These are phyloP conservation scores for Acheta domesticus DNA, from an alignment of 2,888 invertebrate species.

Conservation along the genomic window DNA sequence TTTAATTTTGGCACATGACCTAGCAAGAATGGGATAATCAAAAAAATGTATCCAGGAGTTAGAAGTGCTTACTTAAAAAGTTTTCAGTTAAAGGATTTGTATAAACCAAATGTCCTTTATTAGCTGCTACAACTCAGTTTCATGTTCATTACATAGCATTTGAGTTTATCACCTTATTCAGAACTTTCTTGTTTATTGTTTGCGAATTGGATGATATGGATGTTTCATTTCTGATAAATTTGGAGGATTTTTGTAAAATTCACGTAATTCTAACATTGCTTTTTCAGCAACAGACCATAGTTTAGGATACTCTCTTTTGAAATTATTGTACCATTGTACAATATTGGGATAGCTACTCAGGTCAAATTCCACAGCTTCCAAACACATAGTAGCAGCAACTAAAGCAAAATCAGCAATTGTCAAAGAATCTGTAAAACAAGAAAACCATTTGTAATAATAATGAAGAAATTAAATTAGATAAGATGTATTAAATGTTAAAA, in stretches of 20 bases:
- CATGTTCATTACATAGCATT: no score
- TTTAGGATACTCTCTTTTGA: constrained; percentile 63
- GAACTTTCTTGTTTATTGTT: constrained; percentile 41
- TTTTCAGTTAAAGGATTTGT: no score
- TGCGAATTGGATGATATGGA: constrained; percentile 62
- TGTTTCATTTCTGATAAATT: constrained; percentile 67
- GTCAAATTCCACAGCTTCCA: constrained; percentile 68
- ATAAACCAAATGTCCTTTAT: no score
- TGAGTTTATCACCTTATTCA: no score
- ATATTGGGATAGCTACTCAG: constrained; percentile 58
- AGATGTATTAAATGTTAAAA: no score
- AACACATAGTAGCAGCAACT: constrained; percentile 65
- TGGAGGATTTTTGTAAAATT: constrained; percentile 69
- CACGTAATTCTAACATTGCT: constrained; percentile 65
- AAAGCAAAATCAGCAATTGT: constrained; percentile 75
- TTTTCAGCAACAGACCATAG: constrained; percentile 66
- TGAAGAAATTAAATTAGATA: no score
- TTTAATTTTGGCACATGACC: no score
- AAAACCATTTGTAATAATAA: no score
- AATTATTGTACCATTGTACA: constrained; percentile 66
- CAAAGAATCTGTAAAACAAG: constrained; percentile 52
- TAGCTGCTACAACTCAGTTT: no score
- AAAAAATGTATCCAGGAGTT: no score
- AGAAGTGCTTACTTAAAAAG: no score
- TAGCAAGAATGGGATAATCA: no score